These are phyloP conservation scores for Halictus ligatus DNA, from an alignment of 2,888 invertebrate genomes.

Conservation along the genomic window DNA sequence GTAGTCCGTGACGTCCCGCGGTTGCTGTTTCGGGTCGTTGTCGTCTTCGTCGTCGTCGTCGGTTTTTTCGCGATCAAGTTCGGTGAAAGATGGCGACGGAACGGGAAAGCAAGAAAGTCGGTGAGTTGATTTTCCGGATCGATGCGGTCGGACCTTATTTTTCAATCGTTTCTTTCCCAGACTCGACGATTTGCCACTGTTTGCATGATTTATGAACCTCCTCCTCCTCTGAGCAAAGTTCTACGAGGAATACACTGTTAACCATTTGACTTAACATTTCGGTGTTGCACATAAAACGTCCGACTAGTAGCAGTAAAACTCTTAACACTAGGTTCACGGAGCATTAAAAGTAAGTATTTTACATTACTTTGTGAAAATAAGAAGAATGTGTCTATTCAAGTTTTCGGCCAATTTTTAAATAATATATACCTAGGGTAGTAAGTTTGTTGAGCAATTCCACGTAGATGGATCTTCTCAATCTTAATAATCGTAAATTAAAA, in stretches of 20 bases:
- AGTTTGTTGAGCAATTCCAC: too few relatives aligned
- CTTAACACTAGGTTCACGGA: too few relatives aligned
- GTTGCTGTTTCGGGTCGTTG: neutral
- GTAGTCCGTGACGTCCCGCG: neutral
- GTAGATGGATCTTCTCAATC: too few relatives aligned
- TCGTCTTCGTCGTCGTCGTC: neutral
- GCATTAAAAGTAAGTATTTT: too few relatives aligned
- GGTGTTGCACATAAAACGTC: neutral
- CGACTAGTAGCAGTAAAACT: neutral
- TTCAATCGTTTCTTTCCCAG: neutral
- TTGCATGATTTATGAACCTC: constrained; percentile 7
- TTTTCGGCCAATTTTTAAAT: too few relatives aligned
- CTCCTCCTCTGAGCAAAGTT: neutral
- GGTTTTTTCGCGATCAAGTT: neutral
- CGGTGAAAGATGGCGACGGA: neutral
- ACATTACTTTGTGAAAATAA: too few relatives aligned
- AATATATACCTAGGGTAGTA: too few relatives aligned
- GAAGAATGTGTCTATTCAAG: too few relatives aligned
- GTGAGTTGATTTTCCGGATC: constrained; percentile 6
- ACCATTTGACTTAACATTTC: neutral
- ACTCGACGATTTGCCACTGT: neutral
- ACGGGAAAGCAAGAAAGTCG: neutral
- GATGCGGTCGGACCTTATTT: neutral
- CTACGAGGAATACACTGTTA: neutral
- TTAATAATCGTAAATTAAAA: too few relatives aligned